A percentile compares a stretch with the other conserved stretches of the same genome.
Evolutionary conservation across 2,797 vertebrate species (phyloP).

Genomic region (Macrochelys suwanniensis): DNA sequence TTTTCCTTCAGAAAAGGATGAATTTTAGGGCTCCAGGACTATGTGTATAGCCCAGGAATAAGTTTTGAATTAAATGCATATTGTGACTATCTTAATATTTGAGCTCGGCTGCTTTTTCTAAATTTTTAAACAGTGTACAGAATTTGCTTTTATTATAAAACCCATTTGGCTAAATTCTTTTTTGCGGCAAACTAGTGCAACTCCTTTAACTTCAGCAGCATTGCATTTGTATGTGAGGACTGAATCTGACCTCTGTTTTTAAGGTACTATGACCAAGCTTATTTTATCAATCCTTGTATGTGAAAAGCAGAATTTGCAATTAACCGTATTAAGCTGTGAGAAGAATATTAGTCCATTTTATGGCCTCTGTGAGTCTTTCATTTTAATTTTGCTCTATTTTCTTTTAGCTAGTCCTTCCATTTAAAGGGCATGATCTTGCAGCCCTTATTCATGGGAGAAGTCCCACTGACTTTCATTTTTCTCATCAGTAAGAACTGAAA

Average conservation of each 20-base stretch:
- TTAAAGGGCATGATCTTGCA: not conserved
- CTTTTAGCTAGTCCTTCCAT: not conserved
- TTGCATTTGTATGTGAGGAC: not conserved
- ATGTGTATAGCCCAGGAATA: not conserved
- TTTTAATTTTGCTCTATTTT: not conserved
- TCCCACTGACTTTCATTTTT: not conserved
- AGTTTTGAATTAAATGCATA: not conserved
- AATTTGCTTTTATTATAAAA: not conserved
- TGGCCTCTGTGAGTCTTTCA: not conserved
- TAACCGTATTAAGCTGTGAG: not conserved
- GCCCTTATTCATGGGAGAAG: not conserved
- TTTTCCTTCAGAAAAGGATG: not conserved
- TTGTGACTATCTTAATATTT: not conserved
- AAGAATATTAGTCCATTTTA: not conserved
- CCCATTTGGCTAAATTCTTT: not conserved
- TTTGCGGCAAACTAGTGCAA: not conserved
- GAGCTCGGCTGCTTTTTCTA: not conserved
- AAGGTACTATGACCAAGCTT: not conserved
- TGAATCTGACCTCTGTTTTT: not conserved
- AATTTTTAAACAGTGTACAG: not conserved
- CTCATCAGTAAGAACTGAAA: not conserved
- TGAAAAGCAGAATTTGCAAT: not conserved
- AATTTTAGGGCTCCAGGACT: not conserved
- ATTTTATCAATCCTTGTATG: not conserved
- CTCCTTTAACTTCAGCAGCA: not conserved